Base-by-base conservation (phyloP, 1,140 invertebrate species). In the Helicoverpa zea region DNA sequence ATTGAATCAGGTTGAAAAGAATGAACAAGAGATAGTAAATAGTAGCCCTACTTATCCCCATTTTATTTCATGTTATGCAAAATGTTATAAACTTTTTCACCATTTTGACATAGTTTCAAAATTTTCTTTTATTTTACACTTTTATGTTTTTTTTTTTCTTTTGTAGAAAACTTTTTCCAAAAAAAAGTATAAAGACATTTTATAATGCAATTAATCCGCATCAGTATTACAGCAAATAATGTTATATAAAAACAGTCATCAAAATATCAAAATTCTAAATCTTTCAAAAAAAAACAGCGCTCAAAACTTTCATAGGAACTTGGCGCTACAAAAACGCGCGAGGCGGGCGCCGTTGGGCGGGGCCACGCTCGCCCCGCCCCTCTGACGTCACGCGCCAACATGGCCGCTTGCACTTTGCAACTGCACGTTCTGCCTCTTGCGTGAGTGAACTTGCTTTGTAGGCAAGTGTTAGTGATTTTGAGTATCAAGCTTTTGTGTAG, bases 361-460 rank as follows among this genome's bases (percentile, higher is more conserved):
- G 43, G 66, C 52, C 66, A 43, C 18, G 72, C 88, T 89, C 81
- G 90, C 86, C 86, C 85, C 72, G 91, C 87, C 92, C 91, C 86
- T 10, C 30, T 88, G 90, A 89, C 90, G 88, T 89, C 86, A 89
- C 79, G 29, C 58, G 12, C 63, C 87, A 94, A 92, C 82, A 94
- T 94, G 92, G 92, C 92, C 86, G 91, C 83, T 81, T 86, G 87
- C 88, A 89, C 81, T 59, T 52, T 79, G 82, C 81, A 83, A 82
- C 61, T 81, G 75, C 63, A 81, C 70, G 73, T 52, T 43, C 56
- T 49, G 49, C 56, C 56, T 75, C 54, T 52, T 74, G 29, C 68
- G 52, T 35, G 51, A 54, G 29, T 56, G 63, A 68, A 77, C 43
- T 52, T 64, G 49, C 18, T 54, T 52, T 70, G 47, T 18, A 66